Evolutionary conservation across 2,113 vertebrate genomes (phyloP).

Genomic region (Barbus barbus): DNA sequence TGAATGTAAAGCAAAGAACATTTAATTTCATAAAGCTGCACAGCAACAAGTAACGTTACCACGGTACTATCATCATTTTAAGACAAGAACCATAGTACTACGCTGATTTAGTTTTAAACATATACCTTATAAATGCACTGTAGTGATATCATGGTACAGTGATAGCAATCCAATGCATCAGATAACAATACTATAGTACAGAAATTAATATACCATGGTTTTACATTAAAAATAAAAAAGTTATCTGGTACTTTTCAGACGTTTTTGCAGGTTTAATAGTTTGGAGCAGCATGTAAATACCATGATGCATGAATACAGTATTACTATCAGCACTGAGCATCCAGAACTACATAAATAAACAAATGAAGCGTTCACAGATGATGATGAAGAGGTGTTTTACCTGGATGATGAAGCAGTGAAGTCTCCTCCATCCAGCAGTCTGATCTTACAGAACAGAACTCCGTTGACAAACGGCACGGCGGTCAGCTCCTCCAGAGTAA

Average conservation of each 20-base stretch:
- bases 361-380: background rate
- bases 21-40: background rate
- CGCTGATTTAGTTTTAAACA: no score
- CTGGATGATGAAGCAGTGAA: constrained; percentile 89
- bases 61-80: no score
- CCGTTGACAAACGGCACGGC: constrained; percentile 97
- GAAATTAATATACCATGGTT: background rate
- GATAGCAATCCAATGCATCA: no score
- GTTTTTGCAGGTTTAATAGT: no score
- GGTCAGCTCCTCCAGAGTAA: constrained; percentile 92
- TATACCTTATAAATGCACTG: background rate
- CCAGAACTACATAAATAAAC: background rate
- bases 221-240: background rate
- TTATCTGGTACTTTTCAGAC: background rate
- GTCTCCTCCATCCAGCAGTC: constrained; percentile 90
- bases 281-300: background rate
- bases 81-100: no score
- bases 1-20: background rate
- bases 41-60: background rate
- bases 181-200: background rate
- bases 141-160: background rate
- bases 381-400: constrained; percentile 68
- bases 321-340: no score
- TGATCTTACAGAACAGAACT: constrained; percentile 94
- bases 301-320: background rate